A percentile compares a stretch with the other conserved stretches of the same genome.
These are phyloP conservation scores for Helicolenus hilgendorfi DNA, from an alignment of 2,797 vertebrate species.

Conservation along the genomic window DNA sequence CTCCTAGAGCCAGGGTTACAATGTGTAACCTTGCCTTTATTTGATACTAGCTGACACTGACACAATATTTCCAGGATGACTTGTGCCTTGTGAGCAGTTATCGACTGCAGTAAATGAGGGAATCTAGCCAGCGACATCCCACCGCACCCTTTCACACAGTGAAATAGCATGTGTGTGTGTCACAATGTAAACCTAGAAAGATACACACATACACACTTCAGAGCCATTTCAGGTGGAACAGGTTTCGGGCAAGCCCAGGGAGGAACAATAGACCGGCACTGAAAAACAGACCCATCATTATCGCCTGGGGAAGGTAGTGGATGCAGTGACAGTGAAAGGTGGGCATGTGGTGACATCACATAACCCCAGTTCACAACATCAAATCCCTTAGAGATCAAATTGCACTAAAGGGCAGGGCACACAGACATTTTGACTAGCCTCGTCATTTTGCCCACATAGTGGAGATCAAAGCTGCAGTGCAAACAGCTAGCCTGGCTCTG, in stretches of 20 bases:
- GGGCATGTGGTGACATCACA: constrained; percentile 21
- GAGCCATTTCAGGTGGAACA: constrained; percentile 27
- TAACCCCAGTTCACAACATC: constrained; percentile 7
- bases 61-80: constrained; percentile 2
- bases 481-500: background rate
- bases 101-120: constrained; percentile 15
- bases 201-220: constrained; percentile 4
- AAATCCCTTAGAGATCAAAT: constrained; percentile 37
- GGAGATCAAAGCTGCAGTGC: background rate
- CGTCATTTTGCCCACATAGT: background rate
- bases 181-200: background rate
- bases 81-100: constrained; percentile 3
- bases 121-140: constrained; percentile 28
- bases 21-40: background rate
- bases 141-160: constrained; percentile 21
- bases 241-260: constrained; percentile 26
- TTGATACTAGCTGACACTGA: constrained; percentile 16
- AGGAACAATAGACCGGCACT: constrained; percentile 12
- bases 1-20: background rate
- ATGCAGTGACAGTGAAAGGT: constrained; percentile 42
- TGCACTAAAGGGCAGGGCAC: constrained; percentile 7
- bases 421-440: background rate
- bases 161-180: constrained; percentile 20
- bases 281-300: constrained; percentile 32
- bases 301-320: background rate